Evolutionary conservation across 2,888 invertebrate species (phyloP).

Genomic region (Diloba caeruleocephala): DNA sequence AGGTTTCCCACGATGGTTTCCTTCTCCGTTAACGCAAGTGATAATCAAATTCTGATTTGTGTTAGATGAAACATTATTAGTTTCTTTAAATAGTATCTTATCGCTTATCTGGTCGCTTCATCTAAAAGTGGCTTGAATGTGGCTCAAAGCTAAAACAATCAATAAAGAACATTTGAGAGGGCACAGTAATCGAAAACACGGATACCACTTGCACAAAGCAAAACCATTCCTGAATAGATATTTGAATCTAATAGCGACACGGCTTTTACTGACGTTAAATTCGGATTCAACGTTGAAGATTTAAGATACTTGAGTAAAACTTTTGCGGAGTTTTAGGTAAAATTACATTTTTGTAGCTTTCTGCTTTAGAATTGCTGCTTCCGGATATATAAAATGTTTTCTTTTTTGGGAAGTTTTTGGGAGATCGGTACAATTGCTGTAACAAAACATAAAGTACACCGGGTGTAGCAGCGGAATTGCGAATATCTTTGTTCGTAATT

Average conservation of each 20-base stretch:
- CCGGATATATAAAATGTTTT: slow-evolving; percentile 8
- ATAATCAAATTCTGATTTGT: too few species aligned
- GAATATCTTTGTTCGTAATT: slow-evolving; percentile 34
- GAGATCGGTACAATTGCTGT: slow-evolving; percentile 22
- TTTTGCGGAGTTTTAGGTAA: neutral
- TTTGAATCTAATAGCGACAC: too few species aligned
- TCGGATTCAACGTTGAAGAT: too few species aligned
- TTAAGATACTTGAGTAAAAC: too few species aligned
- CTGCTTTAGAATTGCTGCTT: neutral
- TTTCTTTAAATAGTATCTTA: too few species aligned
- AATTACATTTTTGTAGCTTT: neutral
- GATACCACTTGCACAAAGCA: slow-evolving; percentile 4
- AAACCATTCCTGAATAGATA: neutral
- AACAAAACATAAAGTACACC: slow-evolving; percentile 27
- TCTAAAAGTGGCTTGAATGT: too few species aligned
- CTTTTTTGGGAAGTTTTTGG: slow-evolving; percentile 8
- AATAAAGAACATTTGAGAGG: neutral
- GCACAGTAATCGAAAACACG: neutral
- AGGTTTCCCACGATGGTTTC: too few species aligned
- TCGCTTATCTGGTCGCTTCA: too few species aligned
- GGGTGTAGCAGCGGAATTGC: slow-evolving; percentile 37
- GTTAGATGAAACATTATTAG: too few species aligned
- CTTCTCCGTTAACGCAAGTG: too few species aligned
- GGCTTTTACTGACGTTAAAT: too few species aligned
- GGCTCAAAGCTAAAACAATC: neutral